Base-by-base conservation (phyloP, 2,888 invertebrate species). In the Bellardia bayeri region DNA sequence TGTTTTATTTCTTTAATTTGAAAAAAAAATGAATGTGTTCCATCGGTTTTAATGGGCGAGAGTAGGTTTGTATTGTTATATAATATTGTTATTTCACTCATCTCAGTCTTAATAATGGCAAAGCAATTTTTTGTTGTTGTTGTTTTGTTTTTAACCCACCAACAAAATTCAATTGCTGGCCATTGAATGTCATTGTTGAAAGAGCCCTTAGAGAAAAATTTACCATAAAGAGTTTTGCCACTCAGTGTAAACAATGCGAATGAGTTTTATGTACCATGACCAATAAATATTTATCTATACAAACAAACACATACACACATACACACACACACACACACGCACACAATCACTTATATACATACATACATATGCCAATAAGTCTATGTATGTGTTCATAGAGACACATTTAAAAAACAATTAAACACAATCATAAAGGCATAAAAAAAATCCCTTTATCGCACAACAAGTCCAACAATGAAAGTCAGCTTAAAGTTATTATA, bases 151-250 rank as follows among this genome's bases (percentile, higher is more conserved):
- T 81, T 45, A 42, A 14, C 5, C 69, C 82, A 76, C 51, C 58
- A 66, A 63, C 42, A 72, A 72, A 74, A 84, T 74, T 84, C 51
- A 79, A 84, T 84, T 72, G 72, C 11, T 58, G 61, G 37, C 58
- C 37, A 84, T 74, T 66, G 66, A 84, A 68, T 74, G 66, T 5
- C 58, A 61, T 58, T 58, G 66, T 51, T 68, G 66, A 79, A 79
- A 74, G 66, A 56, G 84, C 64, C 84, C 84, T 72, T 61, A 79
- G 84, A 79, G 84, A 30, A 66, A 79, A 74, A 79, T 79, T 84
- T 79, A 54, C 51, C 61, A 82, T 63, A 63, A 82, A 76, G 42
- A 76, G 68, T 63, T 37, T 37, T 69, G 61, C 63, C 75, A 76
- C 14, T 69, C 76, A 16, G 51, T 76, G 30, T 33, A 42, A 75